Percentiles rank a stretch among this genome's conserved stretches.
These are phyloP conservation scores for Charina bottae DNA, from an alignment of 2,113 vertebrate species.

Conservation along the genomic window DNA sequence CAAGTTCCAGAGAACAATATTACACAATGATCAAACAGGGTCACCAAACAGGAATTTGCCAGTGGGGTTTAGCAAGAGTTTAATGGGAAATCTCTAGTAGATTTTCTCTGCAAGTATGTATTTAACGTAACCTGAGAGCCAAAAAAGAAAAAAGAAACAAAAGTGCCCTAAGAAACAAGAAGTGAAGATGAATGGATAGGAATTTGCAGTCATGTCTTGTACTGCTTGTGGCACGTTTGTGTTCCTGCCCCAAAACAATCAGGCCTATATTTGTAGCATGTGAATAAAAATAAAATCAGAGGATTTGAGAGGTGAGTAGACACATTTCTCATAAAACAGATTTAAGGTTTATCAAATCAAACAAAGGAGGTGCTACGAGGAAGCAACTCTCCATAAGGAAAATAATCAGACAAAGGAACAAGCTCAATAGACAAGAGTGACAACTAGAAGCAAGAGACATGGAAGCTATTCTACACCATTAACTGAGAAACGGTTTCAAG, in stretches of 20 bases:
- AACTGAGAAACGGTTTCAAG: not conserved
- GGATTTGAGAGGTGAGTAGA: not conserved
- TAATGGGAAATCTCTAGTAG: not conserved
- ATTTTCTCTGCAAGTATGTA: not conserved
- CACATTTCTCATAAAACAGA: not conserved
- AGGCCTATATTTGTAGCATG: not conserved
- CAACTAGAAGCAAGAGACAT: not conserved
- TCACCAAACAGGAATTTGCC: not conserved
- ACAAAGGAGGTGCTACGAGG: not conserved
- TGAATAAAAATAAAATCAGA: not conserved
- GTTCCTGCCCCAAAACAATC: not conserved
- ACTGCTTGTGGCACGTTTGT: not conserved
- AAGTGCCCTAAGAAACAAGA: not conserved
- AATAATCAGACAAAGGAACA: not conserved
- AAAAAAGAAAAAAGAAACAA: not conserved
- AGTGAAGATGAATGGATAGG: not conserved
- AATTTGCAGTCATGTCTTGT: not conserved
- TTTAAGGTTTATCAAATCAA: not conserved
- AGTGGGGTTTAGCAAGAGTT: not conserved
- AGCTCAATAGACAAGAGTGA: not conserved
- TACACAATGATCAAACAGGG: not conserved
- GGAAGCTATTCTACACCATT: not conserved
- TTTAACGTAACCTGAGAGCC: not conserved
- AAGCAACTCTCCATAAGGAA: not conserved
- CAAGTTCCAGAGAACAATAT: not conserved